These are phyloP conservation scores for Colaptes auratus DNA, from an alignment of 2,113 vertebrate genomes.

Conservation along the genomic window DNA sequence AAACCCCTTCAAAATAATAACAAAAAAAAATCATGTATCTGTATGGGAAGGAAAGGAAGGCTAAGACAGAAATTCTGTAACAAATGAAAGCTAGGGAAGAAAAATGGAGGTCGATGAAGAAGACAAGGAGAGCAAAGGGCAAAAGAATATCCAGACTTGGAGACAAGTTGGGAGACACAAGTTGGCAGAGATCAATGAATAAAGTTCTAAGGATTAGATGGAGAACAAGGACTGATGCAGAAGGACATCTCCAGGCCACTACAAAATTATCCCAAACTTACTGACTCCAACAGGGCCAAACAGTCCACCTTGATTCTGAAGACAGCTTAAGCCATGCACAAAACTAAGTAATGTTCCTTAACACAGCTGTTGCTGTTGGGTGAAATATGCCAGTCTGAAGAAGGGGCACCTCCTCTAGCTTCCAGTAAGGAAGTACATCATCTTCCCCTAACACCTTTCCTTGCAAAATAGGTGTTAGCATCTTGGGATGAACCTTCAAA, in stretches of 20 bases:
- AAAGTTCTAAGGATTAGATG: neutral
- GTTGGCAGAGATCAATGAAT: neutral
- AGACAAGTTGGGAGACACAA: neutral
- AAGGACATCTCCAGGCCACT: neutral
- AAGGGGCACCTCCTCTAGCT: neutral
- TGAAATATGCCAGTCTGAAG: neutral
- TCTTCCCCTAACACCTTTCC: neutral
- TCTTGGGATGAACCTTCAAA: neutral
- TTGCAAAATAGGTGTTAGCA: neutral
- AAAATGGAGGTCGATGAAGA: neutral
- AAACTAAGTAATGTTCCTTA: neutral
- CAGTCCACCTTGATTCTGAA: neutral
- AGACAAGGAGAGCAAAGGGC: neutral
- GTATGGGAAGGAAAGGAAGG: neutral
- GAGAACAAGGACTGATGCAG: neutral
- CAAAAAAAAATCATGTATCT: neutral
- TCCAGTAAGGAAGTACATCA: neutral
- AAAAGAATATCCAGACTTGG: neutral
- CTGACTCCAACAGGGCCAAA: neutral
- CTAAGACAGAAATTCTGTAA: neutral
- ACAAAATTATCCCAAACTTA: neutral
- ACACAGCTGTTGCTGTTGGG: neutral
- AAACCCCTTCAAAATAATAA: neutral
- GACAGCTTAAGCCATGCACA: neutral
- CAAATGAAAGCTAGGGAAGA: neutral